Percentiles rank a stretch among this genome's conserved stretches.
Evolutionary conservation across 2,888 invertebrate genomes (phyloP).

Genomic region (Acanthosepion esculentum): DNA sequence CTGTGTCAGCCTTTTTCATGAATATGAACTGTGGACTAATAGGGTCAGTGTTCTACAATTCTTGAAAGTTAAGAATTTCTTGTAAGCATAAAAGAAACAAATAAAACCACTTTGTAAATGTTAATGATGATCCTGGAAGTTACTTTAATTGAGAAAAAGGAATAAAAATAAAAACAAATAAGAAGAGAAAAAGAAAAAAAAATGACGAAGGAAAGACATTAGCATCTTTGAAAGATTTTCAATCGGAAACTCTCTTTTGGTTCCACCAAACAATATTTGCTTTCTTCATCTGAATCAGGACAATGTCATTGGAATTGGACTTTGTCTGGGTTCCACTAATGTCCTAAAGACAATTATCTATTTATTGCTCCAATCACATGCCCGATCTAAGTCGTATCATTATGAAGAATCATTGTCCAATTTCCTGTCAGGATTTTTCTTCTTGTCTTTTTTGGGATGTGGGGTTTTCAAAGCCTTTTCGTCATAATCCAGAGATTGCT

Average conservation of each 20-base stretch:
- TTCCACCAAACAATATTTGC: background rate
- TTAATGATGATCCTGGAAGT: no score
- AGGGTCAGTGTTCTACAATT: no score
- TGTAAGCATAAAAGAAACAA: no score
- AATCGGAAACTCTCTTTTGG: background rate
- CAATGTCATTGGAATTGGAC: background rate
- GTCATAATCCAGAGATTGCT: conserved; percentile 33
- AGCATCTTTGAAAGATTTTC: no score
- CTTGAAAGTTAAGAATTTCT: no score
- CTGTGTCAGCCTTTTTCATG: no score
- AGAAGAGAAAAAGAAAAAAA: no score
- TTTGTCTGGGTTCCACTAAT: conserved; percentile 33
- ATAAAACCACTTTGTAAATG: no score
- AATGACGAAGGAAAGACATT: no score
- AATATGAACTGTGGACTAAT: no score
- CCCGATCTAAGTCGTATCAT: background rate
- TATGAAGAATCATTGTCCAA: background rate
- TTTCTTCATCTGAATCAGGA: background rate
- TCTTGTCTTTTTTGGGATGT: background rate
- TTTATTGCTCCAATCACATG: background rate
- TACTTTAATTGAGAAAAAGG: no score
- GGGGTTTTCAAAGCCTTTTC: background rate
- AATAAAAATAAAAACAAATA: no score
- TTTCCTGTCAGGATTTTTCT: background rate
- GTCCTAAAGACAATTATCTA: background rate